Base-by-base conservation (phyloP, 2,113 vertebrate genomes). In the Oophaga pumilio region DNA sequence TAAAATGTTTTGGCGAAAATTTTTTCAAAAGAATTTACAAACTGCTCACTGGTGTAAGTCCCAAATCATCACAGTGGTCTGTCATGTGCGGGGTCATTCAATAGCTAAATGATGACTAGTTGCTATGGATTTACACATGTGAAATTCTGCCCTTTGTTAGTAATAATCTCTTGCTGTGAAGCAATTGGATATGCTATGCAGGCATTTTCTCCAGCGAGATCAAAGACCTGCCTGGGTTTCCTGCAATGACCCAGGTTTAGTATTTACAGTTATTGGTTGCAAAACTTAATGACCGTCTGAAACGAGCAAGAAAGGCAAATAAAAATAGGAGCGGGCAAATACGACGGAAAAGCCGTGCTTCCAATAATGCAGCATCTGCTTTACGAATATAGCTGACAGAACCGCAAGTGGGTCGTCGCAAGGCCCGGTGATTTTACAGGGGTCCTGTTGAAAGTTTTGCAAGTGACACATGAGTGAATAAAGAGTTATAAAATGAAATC, bases 101-200 rank as follows among this genome's bases (percentile, higher is more conserved):
- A 33, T 73, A 43, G 69, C 71, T 49, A 74, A 33, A 43, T 49
- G 71, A 74, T 74, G 71, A 50, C 33, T 50, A 12, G 71, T 74
- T 50, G 71, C 71, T 74, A 74, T 22, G 71, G 71, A 74, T 50
- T 74, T 74, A 50, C 71, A 74, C 71, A 74, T 22, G 33, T 74
- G 71, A 74, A 74, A 50, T 73, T 73, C 17, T 73, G 69, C 69
- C 69, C 69, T 73, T 73, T 66, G 59, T 82, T 82, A 64, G 59
- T 50, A 66, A 82, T 50, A 22, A 49, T 64, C 60, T 33, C 59
- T 59, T 43, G 33, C 59, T 66, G 59, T 64, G 33, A 82, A 49
- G 62, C 64, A 84, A 84, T 49, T 52, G 82, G 82, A 84, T 69
- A 69, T 84, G 22, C 64, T 69, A 69, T 17, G 50, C 22, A 69